Evolutionary conservation across 2,888 invertebrate species (phyloP).

Genomic region (Ligdia adustata): DNA sequence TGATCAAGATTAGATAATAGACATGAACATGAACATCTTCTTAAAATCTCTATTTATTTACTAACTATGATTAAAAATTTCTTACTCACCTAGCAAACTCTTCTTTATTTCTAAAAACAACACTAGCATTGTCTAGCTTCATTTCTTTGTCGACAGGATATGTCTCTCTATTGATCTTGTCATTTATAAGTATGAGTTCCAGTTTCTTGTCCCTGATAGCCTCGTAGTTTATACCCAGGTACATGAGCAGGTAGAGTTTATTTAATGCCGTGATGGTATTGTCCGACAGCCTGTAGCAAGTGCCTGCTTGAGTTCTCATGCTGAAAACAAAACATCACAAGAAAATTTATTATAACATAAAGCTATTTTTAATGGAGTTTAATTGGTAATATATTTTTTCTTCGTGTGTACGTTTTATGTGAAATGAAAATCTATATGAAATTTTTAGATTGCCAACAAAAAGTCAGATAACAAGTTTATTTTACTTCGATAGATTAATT

Average conservation of each 20-base stretch:
- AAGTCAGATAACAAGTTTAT: no score
- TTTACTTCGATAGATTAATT: no score
- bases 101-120: constrained; percentile 61
- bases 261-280: constrained; percentile 54
- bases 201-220: constrained; percentile 67
- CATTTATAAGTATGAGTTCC: constrained; percentile 62
- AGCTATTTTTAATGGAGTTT: no score
- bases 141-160: constrained; percentile 64
- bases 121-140: constrained; percentile 61
- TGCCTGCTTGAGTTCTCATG: constrained; percentile 55
- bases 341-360: no score
- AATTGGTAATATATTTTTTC: no score
- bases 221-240: constrained; percentile 67
- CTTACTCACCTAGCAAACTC: constrained; percentile 66
- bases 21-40: no score
- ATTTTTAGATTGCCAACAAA: no score
- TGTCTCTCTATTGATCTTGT: constrained; percentile 60
- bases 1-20: no score
- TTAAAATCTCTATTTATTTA: no score
- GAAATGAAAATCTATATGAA: no score
- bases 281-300: constrained; percentile 66
- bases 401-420: no score
- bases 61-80: background rate
- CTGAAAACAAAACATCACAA: constrained; percentile 58
- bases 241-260: constrained; percentile 69